phyloP scores from a whole-genome alignment of 2,888 invertebrate species.

The Cordilura impudica region DNA sequence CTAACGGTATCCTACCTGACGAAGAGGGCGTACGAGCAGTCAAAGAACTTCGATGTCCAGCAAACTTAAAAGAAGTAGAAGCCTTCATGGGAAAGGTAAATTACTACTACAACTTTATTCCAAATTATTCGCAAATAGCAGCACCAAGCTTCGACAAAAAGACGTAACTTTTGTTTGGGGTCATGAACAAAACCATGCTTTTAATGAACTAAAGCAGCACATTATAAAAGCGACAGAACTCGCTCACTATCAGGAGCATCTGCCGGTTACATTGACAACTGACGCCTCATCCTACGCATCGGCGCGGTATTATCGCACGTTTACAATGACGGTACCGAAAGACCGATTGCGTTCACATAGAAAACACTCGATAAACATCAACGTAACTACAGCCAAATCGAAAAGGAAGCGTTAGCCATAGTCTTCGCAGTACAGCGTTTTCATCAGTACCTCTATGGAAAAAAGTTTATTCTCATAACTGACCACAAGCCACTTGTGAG shows the following conservation, averaged over 20 bases:
- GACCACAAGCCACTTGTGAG: not conserved
- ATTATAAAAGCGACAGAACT: constrained; percentile 30
- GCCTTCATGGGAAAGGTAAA: constrained; percentile 34
- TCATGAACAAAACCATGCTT: constrained; percentile 19
- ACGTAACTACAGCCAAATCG: too few species aligned
- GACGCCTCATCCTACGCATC: constrained; percentile 30
- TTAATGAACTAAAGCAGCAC: not conserved
- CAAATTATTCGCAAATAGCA: too few species aligned
- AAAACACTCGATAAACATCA: constrained; percentile 48
- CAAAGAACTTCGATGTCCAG: constrained; percentile 33
- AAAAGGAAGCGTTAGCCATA: too few species aligned
- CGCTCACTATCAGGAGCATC: constrained; percentile 28
- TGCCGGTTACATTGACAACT: constrained; percentile 5
- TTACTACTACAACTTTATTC: constrained; percentile 47
- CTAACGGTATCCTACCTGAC: constrained; percentile 26
- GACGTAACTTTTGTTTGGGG: constrained; percentile 25
- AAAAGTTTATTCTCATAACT: not conserved
- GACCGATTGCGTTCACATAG: constrained; percentile 68
- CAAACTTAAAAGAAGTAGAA: constrained; percentile 18
- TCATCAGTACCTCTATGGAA: not conserved
- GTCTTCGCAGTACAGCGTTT: not conserved
- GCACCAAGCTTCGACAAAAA: constrained; percentile 26
- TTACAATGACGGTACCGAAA: constrained; percentile 69
- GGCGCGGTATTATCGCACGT: constrained; percentile 50
- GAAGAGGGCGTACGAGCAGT: too few species aligned